phyloP scores from a whole-genome alignment of 1,140 invertebrate genomes.

The Bombus difficillimus region DNA sequence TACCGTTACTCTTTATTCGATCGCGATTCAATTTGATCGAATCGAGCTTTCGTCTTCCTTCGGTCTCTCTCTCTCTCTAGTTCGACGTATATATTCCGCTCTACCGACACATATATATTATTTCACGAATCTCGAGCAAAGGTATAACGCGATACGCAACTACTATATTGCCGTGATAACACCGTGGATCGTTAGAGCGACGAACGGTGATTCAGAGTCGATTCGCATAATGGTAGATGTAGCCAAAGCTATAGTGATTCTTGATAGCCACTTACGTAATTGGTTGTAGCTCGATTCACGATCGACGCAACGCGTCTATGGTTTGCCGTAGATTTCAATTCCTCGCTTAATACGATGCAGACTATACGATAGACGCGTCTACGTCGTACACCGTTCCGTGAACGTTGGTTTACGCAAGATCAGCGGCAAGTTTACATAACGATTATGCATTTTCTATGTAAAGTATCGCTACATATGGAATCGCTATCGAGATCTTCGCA shows the following conservation, averaged over 20 bases:
- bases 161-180: not conserved
- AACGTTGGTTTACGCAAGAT: no score
- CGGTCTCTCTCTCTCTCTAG: no score
- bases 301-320: not conserved
- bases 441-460: no score
- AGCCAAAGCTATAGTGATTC: not conserved
- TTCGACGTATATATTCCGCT: not conserved
- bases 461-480: fast-evolving
- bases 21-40: not conserved
- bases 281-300: not conserved
- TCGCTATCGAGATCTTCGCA: no score
- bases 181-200: no score
- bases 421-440: no score
- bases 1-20: no score
- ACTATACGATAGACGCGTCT: no score
- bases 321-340: not conserved
- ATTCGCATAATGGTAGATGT: not conserved
- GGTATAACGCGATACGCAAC: not conserved
- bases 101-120: no score
- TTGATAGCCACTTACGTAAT: not conserved
- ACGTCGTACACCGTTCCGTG: no score
- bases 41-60: not conserved
- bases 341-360: not conserved
- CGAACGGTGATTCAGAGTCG: not conserved
- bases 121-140: not conserved